phyloP scores from a whole-genome alignment of 2,113 vertebrate species.

The Cyprinodon variegatus region DNA sequence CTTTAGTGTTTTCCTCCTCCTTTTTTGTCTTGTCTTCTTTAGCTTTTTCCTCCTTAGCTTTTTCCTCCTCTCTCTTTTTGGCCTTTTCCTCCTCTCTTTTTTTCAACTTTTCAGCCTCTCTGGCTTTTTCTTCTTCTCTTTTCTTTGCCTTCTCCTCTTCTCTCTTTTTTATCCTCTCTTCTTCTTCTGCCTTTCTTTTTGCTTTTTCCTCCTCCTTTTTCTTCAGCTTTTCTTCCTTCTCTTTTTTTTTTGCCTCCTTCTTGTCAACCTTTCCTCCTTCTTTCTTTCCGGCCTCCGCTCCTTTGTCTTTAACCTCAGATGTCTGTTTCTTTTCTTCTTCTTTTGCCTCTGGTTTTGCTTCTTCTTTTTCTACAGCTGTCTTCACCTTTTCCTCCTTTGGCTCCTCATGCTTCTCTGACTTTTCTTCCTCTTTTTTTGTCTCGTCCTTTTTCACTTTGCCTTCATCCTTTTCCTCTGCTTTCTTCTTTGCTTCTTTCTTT shows the following conservation, averaged over 20 bases:
- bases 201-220: slow-evolving; percentile 25
- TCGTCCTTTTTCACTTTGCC: slow-evolving; percentile 31
- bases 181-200: slow-evolving; percentile 21
- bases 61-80: slow-evolving; percentile 41
- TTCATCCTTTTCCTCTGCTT: slow-evolving; percentile 22
- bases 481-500: slow-evolving; percentile 38
- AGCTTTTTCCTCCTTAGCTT: slow-evolving; percentile 36
- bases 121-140: slow-evolving; percentile 46
- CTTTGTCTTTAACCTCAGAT: slow-evolving; percentile 53
- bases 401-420: slow-evolving; percentile 32
- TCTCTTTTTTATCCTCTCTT: slow-evolving; percentile 35
- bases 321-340: slow-evolving; percentile 47
- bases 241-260: slow-evolving; percentile 48
- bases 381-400: slow-evolving; percentile 33
- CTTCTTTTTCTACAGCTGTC: slow-evolving; percentile 38
- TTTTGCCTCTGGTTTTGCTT: slow-evolving; percentile 47
- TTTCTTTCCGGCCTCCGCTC: slow-evolving; percentile 7
- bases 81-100: slow-evolving; percentile 47
- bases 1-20: slow-evolving; percentile 45
- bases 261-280: slow-evolving; percentile 54
- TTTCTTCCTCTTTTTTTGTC: slow-evolving; percentile 44
- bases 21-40: slow-evolving; percentile 27
- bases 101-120: slow-evolving; percentile 39
- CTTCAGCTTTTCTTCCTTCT: slow-evolving; percentile 35
- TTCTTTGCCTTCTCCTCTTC: slow-evolving; percentile 36